These are phyloP conservation scores for Hormaphis cornu DNA, from an alignment of 1,140 invertebrate genomes.

Conservation along the genomic window DNA sequence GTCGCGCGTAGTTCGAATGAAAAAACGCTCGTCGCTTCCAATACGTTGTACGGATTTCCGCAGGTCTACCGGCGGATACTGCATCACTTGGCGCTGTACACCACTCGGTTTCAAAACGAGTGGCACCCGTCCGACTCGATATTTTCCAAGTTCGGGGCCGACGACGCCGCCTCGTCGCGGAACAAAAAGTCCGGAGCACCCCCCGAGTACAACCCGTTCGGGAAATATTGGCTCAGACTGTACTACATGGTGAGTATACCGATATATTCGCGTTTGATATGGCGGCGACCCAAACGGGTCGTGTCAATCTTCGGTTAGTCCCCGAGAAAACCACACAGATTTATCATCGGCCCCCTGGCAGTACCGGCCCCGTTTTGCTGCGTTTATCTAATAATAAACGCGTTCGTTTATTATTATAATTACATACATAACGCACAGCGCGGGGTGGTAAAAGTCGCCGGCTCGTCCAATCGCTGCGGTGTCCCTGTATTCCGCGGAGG, in stretches of 20 bases:
- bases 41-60: neutral
- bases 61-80: constrained; percentile 5
- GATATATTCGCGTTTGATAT: too few relatives aligned
- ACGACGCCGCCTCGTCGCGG: neutral
- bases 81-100: neutral
- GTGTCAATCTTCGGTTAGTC: too few relatives aligned
- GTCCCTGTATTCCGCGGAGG: too few relatives aligned
- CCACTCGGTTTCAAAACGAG: neutral
- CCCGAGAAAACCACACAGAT: neutral
- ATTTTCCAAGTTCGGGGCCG: neutral
- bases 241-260: constrained; percentile 14
- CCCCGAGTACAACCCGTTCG: neutral
- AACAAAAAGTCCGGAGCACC: constrained; percentile 9
- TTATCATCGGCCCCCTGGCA: too few relatives aligned
- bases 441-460: neutral
- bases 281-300: too few relatives aligned
- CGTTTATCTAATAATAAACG: too few relatives aligned
- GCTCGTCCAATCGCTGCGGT: too few relatives aligned
- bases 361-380: too few relatives aligned
- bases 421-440: neutral
- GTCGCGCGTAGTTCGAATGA: too few relatives aligned
- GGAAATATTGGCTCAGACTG: constrained; percentile 21
- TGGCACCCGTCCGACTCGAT: neutral
- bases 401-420: too few relatives aligned
- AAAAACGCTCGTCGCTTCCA: too few relatives aligned